Conservation (phyloP, 1,140 invertebrate species). For the Monochamus saltuarius region DNA sequence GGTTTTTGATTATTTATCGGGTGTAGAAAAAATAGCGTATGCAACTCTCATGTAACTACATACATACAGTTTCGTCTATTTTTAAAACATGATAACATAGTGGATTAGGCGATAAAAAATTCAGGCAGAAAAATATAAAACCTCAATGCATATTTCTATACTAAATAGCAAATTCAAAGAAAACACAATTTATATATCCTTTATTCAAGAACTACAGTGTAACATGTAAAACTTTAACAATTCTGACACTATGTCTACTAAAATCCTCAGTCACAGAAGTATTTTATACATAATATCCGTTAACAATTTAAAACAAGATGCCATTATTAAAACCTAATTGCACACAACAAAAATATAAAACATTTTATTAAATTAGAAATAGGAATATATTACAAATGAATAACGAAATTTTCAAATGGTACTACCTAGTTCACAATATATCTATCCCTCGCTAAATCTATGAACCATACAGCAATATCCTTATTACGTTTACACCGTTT, state of each 20-base stretch:
- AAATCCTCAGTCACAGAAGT: conserved; percentile 35
- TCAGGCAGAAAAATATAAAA: no score
- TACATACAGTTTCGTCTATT: no score
- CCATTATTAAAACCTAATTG: not conserved
- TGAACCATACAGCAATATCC: conserved; percentile 4
- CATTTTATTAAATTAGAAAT: no score
- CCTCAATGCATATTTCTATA: no score
- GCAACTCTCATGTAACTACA: no score
- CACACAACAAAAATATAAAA: not conserved
- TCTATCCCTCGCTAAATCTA: not conserved
- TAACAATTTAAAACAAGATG: conserved; percentile 7
- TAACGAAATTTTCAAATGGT: no score
- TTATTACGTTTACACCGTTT: not conserved
- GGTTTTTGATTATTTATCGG: no score
- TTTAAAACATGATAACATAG: no score
- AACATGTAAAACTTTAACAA: conserved; percentile 41
- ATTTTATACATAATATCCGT: conserved; percentile 27
- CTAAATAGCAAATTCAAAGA: not conserved
- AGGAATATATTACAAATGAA: no score
- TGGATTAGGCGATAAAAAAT: no score
- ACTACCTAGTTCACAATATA: not conserved
- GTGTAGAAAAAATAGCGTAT: no score
- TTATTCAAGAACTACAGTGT: conserved; percentile 34
- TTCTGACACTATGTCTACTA: conserved; percentile 31
- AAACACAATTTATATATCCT: conserved; percentile 12